Conservation (phyloP, 2,113 vertebrate species). For the Ceyx cyanopectus region DNA sequence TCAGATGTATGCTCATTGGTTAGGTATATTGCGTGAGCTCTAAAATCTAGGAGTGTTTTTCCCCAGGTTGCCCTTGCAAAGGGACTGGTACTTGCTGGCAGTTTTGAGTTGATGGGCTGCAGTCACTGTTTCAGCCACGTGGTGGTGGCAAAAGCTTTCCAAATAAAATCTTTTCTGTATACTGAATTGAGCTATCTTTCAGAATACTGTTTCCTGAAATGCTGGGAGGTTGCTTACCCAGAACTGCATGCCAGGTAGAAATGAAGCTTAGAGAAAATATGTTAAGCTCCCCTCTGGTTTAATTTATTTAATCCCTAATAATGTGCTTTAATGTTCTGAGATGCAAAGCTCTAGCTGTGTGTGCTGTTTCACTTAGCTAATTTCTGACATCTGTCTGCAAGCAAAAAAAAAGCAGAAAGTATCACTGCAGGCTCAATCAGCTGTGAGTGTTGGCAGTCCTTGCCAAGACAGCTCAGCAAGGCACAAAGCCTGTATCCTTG, state of each 20-base stretch:
- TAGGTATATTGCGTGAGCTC: accelerated
- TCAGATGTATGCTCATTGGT: not conserved
- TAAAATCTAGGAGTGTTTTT: accelerated
- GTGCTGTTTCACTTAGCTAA: not conserved
- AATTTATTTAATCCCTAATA: slow-evolving; percentile 41
- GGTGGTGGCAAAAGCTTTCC: slow-evolving; percentile 65
- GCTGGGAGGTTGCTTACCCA: not conserved
- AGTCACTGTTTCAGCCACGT: slow-evolving; percentile 15
- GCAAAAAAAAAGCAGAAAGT: slow-evolving; percentile 37
- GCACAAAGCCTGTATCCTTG: slow-evolving; percentile 50
- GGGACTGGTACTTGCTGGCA: not conserved
- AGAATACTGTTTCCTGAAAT: not conserved
- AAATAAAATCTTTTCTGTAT: not conserved
- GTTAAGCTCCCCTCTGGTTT: not conserved
- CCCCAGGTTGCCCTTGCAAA: not conserved
- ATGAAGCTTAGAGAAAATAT: not conserved
- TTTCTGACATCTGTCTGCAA: slow-evolving; percentile 34
- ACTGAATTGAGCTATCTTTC: not conserved
- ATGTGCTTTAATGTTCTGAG: slow-evolving; percentile 6
- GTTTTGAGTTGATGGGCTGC: not conserved
- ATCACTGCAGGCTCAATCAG: slow-evolving; percentile 48
- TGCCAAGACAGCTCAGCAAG: slow-evolving; percentile 59
- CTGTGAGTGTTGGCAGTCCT: slow-evolving; percentile 54
- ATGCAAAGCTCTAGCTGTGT: not conserved
- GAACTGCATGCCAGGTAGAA: not conserved